Evolutionary conservation across 2,888 invertebrate genomes (phyloP), one percentile per base, ranked within the genome.

Genomic region (Athalia cordata): DNA sequence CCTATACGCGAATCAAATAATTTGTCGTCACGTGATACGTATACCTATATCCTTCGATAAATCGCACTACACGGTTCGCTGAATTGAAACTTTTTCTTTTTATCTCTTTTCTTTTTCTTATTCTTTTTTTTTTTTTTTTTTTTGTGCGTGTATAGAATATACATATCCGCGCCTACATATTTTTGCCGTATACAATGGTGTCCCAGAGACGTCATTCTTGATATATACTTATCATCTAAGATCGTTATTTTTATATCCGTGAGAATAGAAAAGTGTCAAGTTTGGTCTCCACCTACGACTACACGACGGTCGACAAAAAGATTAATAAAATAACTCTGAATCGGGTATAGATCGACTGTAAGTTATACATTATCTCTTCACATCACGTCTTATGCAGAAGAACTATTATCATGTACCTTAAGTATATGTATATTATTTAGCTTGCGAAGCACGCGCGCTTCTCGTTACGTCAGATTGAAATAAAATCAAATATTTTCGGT

Each of bases 221-320:
- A 29, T 29, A 29, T 29, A 29, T 29, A 29, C 29, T 29, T 29
- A 70, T 43, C 57, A 47, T 70, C 55, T 70, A n/a, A 45, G 15
- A 70, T 57, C 70, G 57, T 50, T 52, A 70, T 57, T 47, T 45
- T 50, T 72, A 72, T 47, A 4, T 55, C 68, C 72, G 72, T 72
- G 72, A 72, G 57, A 72, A 57, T 47, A n/a, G n/a, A 72, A 72
- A 59, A 72, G 8, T 72, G 57, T 47, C 59, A 57, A 59, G 9
- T 11, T 5, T 59, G 49, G 66, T 52, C 47, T 47, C n/a, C 11
- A 55, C 4, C 55, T 6, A n/a, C 7, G 11, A 11, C 4, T 9
- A 9, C 7, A 7, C 5, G 6, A 7, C 9, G 7, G n/a, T 55
- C 55, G 55, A n/a, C 1, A 4, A 11, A 0, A 55, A n/a, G 2